Conservation (phyloP, 2,797 vertebrate genomes). For the Pipistrellus pipistrellus region DNA sequence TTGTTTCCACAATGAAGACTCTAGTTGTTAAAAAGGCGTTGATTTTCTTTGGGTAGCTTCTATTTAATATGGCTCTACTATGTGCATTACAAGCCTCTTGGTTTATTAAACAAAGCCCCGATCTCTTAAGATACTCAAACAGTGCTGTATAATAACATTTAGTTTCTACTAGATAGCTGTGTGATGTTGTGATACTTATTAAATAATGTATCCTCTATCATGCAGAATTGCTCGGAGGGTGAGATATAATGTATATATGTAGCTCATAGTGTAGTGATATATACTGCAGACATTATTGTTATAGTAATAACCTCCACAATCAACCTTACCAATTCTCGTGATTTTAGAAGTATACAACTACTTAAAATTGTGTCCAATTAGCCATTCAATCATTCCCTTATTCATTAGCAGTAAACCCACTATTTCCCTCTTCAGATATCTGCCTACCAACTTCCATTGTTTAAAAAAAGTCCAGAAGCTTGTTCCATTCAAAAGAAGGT, state of each 20-base stretch:
- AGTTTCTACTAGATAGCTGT: background rate
- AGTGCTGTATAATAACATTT: background rate
- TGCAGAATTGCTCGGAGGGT: background rate
- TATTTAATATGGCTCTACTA: background rate
- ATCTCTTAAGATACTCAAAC: background rate
- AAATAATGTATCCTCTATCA: background rate
- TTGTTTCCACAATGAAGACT: background rate
- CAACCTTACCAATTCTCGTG: background rate
- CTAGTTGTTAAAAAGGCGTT: background rate
- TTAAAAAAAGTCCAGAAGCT: background rate
- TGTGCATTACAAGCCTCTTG: background rate
- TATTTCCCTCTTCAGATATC: background rate
- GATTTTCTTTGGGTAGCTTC: background rate
- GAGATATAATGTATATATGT: background rate
- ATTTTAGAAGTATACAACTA: background rate
- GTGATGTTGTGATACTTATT: background rate
- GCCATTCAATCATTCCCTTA: background rate
- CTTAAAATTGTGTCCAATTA: constrained; percentile 26
- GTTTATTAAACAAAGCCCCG: background rate
- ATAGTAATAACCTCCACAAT: background rate
- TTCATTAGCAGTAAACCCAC: background rate
- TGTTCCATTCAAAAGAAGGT: constrained; percentile 7
- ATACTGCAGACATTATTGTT: background rate
- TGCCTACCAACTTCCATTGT: background rate
- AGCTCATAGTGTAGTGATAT: background rate